Percentiles rank a stretch among this genome's conserved stretches.
phyloP scores from a whole-genome alignment of 2,888 invertebrate genomes.

The Escarpia spicata region DNA sequence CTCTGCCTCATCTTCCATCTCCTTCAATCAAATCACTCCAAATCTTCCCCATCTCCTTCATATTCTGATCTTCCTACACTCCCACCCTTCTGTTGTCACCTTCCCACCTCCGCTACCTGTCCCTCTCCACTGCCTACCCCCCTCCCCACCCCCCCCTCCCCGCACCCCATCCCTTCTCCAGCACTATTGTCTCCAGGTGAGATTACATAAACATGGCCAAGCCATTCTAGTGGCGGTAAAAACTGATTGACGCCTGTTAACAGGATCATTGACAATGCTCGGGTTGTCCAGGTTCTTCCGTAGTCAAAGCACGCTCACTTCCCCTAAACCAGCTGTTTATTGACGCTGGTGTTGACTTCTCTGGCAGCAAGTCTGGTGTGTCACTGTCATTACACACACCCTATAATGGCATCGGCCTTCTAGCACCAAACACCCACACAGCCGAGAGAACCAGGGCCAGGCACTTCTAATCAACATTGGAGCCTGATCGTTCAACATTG shows the following conservation, averaged over 20 bases:
- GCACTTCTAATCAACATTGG: neutral
- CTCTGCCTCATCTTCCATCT: neutral
- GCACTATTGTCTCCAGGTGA: neutral
- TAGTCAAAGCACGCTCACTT: constrained; percentile 5
- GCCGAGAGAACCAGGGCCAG: neutral
- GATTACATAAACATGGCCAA: neutral
- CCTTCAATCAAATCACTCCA: neutral
- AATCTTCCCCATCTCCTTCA: neutral
- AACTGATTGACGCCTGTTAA: neutral
- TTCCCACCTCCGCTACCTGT: neutral
- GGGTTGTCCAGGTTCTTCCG: neutral
- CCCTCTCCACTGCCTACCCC: neutral
- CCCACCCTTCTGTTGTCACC: neutral
- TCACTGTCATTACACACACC: neutral
- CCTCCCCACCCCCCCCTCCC: too few species aligned
- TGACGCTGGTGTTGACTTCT: neutral
- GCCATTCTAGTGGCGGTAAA: neutral
- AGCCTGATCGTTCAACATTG: neutral
- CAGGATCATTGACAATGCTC: neutral
- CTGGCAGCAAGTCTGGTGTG: neutral
- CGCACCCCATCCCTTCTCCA: neutral
- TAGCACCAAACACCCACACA: neutral
- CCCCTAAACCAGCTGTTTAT: neutral
- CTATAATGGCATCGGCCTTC: neutral
- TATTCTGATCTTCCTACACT: neutral